A percentile compares a stretch with the other conserved stretches of the same genome.
phyloP scores from a whole-genome alignment of 2,113 vertebrate species.

The Pseudolaguvia tuberculata region DNA sequence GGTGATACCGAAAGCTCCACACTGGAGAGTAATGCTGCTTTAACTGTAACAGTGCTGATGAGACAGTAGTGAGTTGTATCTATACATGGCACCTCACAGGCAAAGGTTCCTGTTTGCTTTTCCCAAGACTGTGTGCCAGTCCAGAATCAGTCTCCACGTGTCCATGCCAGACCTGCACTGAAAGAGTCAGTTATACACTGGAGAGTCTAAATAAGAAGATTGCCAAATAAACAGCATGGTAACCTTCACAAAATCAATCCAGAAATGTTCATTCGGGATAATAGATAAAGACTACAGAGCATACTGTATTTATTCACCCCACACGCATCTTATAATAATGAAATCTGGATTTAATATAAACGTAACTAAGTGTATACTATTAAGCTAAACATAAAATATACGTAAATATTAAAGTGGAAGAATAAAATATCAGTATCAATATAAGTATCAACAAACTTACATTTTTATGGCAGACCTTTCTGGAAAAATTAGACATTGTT shows the following conservation, averaged over 20 bases:
- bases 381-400: too few species aligned
- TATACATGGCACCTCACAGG: slow-evolving; percentile 6
- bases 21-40: not conserved
- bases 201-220: slow-evolving; percentile 6
- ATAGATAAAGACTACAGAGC: not conserved
- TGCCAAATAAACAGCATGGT: not conserved
- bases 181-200: not conserved
- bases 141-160: slow-evolving; percentile 7
- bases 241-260: not conserved
- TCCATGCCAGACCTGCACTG: slow-evolving; percentile 12
- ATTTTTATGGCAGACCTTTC: too few species aligned
- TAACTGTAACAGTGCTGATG: not conserved
- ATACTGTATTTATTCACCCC: not conserved
- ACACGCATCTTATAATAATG: not conserved
- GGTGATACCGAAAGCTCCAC: not conserved
- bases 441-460: too few species aligned
- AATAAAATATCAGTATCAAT: too few species aligned
- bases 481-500: too few species aligned
- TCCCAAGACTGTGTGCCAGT: slow-evolving; percentile 8
- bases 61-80: not conserved
- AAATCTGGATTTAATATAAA: not conserved
- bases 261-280: not conserved
- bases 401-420: too few species aligned
- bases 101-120: slow-evolving; percentile 24
- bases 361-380: not conserved